Evolutionary conservation across 2,797 vertebrate genomes (phyloP).

Genomic region (Margarornis squamiger): DNA sequence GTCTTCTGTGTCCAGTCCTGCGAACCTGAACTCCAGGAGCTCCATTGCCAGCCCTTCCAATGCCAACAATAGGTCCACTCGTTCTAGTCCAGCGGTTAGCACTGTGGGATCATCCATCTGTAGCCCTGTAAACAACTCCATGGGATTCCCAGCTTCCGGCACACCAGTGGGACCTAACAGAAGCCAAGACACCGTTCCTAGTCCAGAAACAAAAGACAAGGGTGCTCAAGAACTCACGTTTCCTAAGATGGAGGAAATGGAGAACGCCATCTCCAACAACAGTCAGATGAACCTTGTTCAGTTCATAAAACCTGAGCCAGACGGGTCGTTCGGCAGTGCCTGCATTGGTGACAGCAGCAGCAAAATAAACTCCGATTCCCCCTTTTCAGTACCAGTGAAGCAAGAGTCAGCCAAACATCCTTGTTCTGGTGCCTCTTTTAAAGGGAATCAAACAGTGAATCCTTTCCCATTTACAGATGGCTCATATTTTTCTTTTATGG

Average conservation of each 20-base stretch:
- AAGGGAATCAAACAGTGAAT: conserved; percentile 84
- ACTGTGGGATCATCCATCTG: conserved; percentile 83
- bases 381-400: conserved; percentile 91
- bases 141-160: conserved; percentile 84
- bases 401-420: conserved; percentile 90
- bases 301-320: conserved; percentile 96
- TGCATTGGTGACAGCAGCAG: conserved; percentile 85
- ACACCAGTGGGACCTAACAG: conserved; percentile 82
- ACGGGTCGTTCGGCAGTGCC: conserved; percentile 88
- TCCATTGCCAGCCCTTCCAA: conserved; percentile 92
- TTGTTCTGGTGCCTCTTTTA: conserved; percentile 89
- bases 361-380: conserved; percentile 81
- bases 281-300: conserved; percentile 89
- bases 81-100: conserved; percentile 89
- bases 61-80: conserved; percentile 87
- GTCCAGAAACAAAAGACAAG: conserved; percentile 85
- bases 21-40: conserved; percentile 83
- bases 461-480: conserved; percentile 93
- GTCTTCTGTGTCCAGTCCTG: conserved; percentile 92
- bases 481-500: conserved; percentile 96
- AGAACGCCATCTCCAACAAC: conserved; percentile 85
- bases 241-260: conserved; percentile 92
- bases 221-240: conserved; percentile 89
- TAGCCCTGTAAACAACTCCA: conserved; percentile 85
- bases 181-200: conserved; percentile 85